Conservation (phyloP, 2,888 invertebrate genomes). For the Drosophila paranaensis region DNA sequence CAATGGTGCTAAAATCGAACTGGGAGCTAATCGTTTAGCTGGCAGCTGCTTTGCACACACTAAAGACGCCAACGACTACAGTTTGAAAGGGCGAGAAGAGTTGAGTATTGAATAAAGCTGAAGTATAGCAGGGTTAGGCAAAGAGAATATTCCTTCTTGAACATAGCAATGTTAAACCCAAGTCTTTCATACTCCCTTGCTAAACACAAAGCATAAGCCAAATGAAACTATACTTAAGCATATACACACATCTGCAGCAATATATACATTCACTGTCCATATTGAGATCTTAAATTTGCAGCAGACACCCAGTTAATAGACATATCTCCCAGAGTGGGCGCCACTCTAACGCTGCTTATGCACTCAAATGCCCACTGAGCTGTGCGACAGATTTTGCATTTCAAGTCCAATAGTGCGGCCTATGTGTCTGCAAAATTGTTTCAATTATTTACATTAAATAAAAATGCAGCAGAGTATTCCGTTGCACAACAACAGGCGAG, state of each 20-base stretch:
- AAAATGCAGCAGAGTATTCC: slow-evolving; percentile 63
- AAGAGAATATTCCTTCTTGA: too few relatives aligned
- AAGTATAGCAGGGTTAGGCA: too few relatives aligned
- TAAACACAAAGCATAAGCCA: too few relatives aligned
- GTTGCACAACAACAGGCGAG: slow-evolving; percentile 6
- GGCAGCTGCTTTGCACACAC: slow-evolving; percentile 1
- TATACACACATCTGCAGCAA: too few relatives aligned
- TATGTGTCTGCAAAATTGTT: slow-evolving; percentile 45
- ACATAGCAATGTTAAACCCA: too few relatives aligned
- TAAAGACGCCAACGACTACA: neutral
- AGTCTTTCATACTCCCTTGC: too few relatives aligned
- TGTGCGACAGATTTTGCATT: slow-evolving; percentile 18
- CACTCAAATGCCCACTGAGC: neutral
- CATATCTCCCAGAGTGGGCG: neutral
- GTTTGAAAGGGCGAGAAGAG: neutral
- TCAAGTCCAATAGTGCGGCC: slow-evolving; percentile 24
- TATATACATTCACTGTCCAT: neutral
- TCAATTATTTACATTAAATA: slow-evolving; percentile 73
- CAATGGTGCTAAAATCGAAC: neutral
- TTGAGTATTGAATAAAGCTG: neutral
- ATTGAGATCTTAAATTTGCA: neutral
- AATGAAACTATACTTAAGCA: too few relatives aligned
- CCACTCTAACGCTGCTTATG: neutral
- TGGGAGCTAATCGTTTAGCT: neutral
- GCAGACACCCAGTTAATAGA: slow-evolving; percentile 1